Base-by-base conservation (phyloP, 2,113 vertebrate species). In the Hystrix cristata region DNA sequence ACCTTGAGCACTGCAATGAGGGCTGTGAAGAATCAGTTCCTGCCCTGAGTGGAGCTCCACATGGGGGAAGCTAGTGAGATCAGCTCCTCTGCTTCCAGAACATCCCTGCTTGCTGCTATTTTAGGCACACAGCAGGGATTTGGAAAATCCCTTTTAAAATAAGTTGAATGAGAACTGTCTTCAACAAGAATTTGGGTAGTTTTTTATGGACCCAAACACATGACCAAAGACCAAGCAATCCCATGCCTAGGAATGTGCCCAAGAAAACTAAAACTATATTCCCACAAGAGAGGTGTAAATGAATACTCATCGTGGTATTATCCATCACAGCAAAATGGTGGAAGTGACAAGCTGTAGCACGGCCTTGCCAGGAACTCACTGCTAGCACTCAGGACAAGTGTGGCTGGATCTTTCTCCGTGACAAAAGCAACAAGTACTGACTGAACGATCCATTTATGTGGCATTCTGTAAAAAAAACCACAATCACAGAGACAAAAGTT, bases 141-240 rank as follows among this genome's bases (percentile, higher is more conserved):
- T 74, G 69, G 79, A 53, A 87, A 79, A 62, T 74, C 78, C 55
- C 71, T 29, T 13, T 14, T 84, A 59, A 64, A 57, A n/a, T 55
- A 89, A 87, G 4, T 86, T 91, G 7, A 53, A 25, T 25, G 15
- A 90, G 81, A 90, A 74, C 82, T 29, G 57, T 46, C 62, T 84
- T 93, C 82, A 91, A 69, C n/a, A 38, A 64, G 64, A 93, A 85
- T 67, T 62, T 65, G 46, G 53, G 31, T 7, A 34, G 13, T 53
- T 55, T 90, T 65, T 82, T n/a, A 38, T 81, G 21, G 74, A 78
- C 34, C 67, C 87, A 65, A 89, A 55, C 65, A 46, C 65, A 27
- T 57, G 48, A 43, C 4, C 29, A 43, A 81, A 19, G 21, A 16
- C 64, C 31, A 93, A 59, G 71, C 25, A 84, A 16, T 64, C 43